Conservation (phyloP, 2,113 vertebrate species). For the Arizona elegans region DNA sequence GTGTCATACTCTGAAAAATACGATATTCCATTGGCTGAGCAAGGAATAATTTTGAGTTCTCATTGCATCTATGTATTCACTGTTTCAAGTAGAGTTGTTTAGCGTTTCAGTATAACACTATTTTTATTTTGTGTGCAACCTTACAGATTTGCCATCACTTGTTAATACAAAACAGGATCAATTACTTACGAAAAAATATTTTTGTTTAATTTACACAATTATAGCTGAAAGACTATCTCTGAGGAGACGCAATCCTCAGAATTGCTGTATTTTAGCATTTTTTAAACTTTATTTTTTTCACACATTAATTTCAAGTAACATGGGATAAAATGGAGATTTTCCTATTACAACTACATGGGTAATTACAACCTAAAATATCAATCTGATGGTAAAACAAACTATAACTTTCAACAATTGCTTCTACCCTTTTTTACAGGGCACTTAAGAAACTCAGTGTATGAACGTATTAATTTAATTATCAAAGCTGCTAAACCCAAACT, state of each 20-base stretch:
- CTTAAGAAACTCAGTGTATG: slow-evolving; percentile 61
- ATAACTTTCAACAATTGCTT: neutral
- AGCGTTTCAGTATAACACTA: neutral
- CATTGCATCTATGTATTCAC: neutral
- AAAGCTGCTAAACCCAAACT: slow-evolving; percentile 66
- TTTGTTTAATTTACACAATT: neutral
- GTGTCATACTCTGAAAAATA: too few relatives aligned
- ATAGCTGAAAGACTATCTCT: neutral
- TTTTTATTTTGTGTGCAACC: neutral
- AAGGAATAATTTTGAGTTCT: neutral
- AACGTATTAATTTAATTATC: slow-evolving; percentile 68
- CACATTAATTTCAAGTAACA: neutral
- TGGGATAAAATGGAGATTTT: neutral
- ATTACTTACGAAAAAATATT: neutral
- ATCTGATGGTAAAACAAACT: neutral
- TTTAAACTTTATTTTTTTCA: neutral
- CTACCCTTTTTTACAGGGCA: slow-evolving; percentile 64
- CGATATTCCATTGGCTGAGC: neutral
- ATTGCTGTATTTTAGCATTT: neutral
- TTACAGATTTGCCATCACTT: neutral
- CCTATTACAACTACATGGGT: neutral
- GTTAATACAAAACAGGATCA: neutral
- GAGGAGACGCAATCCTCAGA: neutral
- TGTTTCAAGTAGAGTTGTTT: neutral
- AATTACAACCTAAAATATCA: neutral